phyloP scores from a whole-genome alignment of 1,140 invertebrate species.

The Drosophila tristis region DNA sequence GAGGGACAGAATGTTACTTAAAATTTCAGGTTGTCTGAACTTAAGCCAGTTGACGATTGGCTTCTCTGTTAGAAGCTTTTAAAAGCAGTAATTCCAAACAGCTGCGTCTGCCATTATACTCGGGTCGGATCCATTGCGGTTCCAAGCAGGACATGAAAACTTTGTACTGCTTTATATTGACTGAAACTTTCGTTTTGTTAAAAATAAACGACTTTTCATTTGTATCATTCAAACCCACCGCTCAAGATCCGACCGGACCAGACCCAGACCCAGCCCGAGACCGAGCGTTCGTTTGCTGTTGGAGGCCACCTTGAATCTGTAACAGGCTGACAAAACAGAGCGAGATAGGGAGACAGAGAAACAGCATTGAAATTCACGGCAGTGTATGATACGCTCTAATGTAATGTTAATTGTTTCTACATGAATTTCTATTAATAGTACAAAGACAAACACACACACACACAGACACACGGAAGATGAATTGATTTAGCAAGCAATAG shows the following conservation, averaged over 20 bases:
- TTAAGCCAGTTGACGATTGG: too few relatives aligned
- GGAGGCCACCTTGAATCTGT: conserved; percentile 68
- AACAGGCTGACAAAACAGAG: conserved; percentile 47
- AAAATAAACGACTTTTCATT: conserved; percentile 33
- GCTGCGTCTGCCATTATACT: too few relatives aligned
- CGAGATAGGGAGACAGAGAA: conserved; percentile 5
- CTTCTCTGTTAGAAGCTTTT: too few relatives aligned
- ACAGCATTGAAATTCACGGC: conserved; percentile 53
- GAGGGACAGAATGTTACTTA: too few relatives aligned
- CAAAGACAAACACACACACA: conserved; percentile 9
- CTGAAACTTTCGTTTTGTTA: conserved; percentile 39
- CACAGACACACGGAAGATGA: conserved; percentile 59
- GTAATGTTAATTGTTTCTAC: conserved; percentile 66
- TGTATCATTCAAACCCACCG: conserved; percentile 20
- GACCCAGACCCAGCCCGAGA: background rate
- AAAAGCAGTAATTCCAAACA: too few relatives aligned
- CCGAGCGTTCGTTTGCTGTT: background rate
- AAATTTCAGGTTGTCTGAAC: too few relatives aligned
- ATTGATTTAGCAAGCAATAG: conserved; percentile 39
- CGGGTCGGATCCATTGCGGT: conserved; percentile 4
- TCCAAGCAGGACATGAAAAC: conserved; percentile 4
- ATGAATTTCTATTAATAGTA: conserved; percentile 63
- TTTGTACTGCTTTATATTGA: background rate
- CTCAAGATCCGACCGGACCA: too few relatives aligned
- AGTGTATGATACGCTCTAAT: conserved; percentile 32